phyloP scores from a whole-genome alignment of 2,113 vertebrate genomes.

The Indri indri region DNA sequence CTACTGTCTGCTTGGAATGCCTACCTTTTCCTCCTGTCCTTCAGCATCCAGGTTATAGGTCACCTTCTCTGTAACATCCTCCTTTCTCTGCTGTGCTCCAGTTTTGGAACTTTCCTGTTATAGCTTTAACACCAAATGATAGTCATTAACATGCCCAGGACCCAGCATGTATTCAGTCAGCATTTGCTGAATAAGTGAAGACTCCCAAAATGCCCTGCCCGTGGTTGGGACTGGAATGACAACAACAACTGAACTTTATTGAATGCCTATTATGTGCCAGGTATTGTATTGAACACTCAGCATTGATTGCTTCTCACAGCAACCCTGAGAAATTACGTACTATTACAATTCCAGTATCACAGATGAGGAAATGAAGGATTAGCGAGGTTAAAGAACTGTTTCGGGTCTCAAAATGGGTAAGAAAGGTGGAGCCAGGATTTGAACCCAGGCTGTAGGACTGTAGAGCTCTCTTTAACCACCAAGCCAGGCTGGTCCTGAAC shows the following conservation, averaged over 20 bases:
- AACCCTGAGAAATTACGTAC: not conserved
- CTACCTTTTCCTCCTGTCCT: not conserved
- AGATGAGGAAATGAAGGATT: not conserved
- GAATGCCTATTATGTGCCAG: not conserved
- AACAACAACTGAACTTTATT: not conserved
- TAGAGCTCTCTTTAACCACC: not conserved
- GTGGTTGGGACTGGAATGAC: not conserved
- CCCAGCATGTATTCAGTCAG: not conserved
- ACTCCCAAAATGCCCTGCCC: not conserved
- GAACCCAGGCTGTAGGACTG: not conserved
- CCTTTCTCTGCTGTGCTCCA: not conserved
- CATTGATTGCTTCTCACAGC: not conserved
- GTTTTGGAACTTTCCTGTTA: conserved; percentile 24
- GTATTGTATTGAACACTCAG: not conserved
- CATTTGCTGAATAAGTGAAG: not conserved
- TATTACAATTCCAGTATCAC: not conserved
- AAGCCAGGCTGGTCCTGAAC: not conserved
- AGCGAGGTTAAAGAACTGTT: conserved; percentile 24
- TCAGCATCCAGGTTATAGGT: not conserved
- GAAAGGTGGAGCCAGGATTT: not conserved
- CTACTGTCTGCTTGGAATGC: conserved; percentile 12
- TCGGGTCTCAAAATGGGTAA: not conserved
- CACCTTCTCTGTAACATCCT: not conserved
- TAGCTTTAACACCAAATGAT: not conserved
- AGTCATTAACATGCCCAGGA: not conserved